These are phyloP conservation scores for Dryadula phaetusa DNA, from an alignment of 2,888 invertebrate species.

Conservation along the genomic window DNA sequence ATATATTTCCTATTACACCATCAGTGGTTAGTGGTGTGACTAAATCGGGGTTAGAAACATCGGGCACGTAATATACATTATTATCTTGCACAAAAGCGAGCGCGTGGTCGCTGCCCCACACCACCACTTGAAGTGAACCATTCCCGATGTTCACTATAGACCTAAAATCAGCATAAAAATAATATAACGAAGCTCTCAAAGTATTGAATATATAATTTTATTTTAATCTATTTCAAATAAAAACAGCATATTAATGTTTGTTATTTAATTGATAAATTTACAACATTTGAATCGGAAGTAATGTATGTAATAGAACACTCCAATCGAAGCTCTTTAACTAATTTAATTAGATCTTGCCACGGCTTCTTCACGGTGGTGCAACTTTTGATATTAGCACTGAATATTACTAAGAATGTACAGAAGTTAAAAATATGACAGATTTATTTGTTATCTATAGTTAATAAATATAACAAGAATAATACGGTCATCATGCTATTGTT, in stretches of 20 bases:
- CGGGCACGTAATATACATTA: constrained; percentile 86
- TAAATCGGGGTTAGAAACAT: constrained; percentile 58
- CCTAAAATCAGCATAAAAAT: no score
- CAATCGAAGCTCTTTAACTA: background rate
- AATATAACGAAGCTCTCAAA: no score
- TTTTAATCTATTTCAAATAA: no score
- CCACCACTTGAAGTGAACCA: constrained; percentile 85
- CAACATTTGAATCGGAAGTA: no score
- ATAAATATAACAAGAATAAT: no score
- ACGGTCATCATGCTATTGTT: no score
- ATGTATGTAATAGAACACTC: no score
- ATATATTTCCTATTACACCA: constrained; percentile 87
- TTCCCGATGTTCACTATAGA: constrained; percentile 74
- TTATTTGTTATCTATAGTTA: no score
- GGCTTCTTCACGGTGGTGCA: background rate
- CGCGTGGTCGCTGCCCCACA: constrained; percentile 72
- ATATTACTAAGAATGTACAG: background rate
- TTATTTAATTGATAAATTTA: no score
- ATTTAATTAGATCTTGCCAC: background rate
- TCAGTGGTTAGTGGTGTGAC: constrained; percentile 83
- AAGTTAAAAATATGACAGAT: no score
- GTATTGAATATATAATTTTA: no score
- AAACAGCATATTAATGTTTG: no score
- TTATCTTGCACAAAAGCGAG: constrained; percentile 87
- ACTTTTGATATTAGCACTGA: background rate